Evolutionary conservation across 2,113 vertebrate species (phyloP).

Genomic region (Tragelaphus imberbis): DNA sequence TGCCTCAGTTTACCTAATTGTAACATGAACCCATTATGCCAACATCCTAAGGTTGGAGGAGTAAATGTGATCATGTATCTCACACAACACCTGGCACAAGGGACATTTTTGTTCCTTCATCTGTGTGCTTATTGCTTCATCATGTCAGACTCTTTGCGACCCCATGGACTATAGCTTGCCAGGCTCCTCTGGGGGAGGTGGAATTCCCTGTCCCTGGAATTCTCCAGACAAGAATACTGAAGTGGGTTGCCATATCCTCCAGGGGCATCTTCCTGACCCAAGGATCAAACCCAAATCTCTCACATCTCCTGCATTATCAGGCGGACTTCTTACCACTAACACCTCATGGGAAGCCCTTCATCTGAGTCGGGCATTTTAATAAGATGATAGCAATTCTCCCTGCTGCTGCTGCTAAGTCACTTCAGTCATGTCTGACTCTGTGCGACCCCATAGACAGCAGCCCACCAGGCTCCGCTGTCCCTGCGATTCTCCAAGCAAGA

Average conservation of each 20-base stretch:
- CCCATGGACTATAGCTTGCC: background rate
- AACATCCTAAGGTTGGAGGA: background rate
- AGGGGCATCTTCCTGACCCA: background rate
- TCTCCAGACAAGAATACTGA: background rate
- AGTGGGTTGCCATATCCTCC: background rate
- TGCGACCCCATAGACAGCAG: too few species aligned
- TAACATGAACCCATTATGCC: too few species aligned
- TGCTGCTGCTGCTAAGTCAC: too few species aligned
- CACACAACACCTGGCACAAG: background rate
- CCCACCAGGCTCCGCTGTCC: too few species aligned
- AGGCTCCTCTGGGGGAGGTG: background rate
- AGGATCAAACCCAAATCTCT: background rate
- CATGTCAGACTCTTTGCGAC: background rate
- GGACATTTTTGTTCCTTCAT: background rate
- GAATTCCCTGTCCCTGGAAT: background rate
- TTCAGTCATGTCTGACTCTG: too few species aligned
- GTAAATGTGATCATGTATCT: background rate
- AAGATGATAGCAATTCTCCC: background rate
- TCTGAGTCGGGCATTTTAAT: background rate
- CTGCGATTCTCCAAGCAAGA: too few species aligned
- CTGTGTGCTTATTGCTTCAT: background rate
- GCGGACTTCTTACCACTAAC: fast-evolving
- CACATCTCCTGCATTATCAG: background rate
- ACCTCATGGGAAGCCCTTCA: background rate
- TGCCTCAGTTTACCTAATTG: background rate